phyloP scores from a whole-genome alignment of 2,113 vertebrate genomes.

The Laterallus jamaicensis region DNA sequence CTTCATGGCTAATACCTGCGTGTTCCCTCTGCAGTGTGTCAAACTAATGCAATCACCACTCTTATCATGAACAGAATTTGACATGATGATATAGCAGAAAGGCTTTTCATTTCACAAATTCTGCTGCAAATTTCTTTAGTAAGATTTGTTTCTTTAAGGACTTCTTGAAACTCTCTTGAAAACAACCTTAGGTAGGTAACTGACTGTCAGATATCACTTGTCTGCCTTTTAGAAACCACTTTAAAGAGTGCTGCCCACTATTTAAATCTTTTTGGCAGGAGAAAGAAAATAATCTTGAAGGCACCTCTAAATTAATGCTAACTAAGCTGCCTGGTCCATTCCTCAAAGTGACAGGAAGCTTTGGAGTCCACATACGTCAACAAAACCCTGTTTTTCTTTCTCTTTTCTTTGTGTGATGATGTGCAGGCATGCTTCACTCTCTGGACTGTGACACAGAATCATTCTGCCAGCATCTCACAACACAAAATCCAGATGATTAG shows the following conservation, averaged over 20 bases:
- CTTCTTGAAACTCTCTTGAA: background rate
- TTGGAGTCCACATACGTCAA: background rate
- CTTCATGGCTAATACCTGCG: background rate
- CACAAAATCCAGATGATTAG: background rate
- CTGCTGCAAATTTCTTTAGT: background rate
- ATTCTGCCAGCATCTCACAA: background rate
- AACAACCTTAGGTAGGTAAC: background rate
- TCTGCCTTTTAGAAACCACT: slow-evolving; percentile 3
- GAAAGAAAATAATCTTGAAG: slow-evolving; percentile 40
- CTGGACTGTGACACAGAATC: background rate
- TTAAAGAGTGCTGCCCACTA: background rate
- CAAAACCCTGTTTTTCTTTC: background rate
- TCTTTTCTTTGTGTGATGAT: background rate
- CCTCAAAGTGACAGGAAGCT: slow-evolving; percentile 9
- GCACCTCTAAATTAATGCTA: slow-evolving; percentile 17
- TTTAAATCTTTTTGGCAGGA: background rate
- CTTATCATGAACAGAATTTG: background rate
- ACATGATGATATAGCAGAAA: background rate
- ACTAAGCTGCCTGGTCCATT: background rate
- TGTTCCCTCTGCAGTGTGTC: background rate
- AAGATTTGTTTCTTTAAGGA: background rate
- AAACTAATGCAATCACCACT: background rate
- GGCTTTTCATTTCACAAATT: background rate
- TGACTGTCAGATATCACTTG: background rate
- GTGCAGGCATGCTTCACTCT: background rate